Base-by-base conservation (phyloP, 2,888 invertebrate species). In the Chrysodeixis includens region DNA sequence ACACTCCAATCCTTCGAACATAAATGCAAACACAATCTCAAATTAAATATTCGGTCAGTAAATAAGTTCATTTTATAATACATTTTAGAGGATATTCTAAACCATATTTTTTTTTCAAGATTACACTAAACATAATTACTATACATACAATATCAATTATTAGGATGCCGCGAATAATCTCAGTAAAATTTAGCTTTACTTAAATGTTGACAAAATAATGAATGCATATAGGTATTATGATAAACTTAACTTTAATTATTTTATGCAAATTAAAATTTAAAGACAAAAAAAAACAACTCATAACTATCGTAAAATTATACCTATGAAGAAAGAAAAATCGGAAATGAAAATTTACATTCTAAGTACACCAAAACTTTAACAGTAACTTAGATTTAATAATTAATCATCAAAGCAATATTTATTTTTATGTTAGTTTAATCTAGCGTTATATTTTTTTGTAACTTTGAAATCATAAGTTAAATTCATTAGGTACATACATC, bases 301-400 rank as follows among this genome's bases (percentile, higher is more conserved):
- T 40, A 4, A 6, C 7, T 14, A 6, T 5, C 3, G 4, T 14
- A 12, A 35, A 35, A 12, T 14, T 2, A 9, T 9, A 18, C 46
- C 57, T 57, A 64, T 69, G n/a, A 44, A 9, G 54, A 66, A 55
- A 53, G 57, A 60, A 20, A 67, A 71, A 64, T 51, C 56, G 59
- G 10, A n/a, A 2, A 32, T 54, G 64, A 5, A 16, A 51, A 69
- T 63, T 53, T 53, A 53, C 60, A 57, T 51, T 74, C 65, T 82
- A 83, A 76, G 74, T 82, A 82, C 75, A 69, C 62, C 66, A 55
- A 53, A 53, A 22, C 20, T 26, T 61, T 52, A 57, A 46, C 0
- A 56, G 46, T 78, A 65, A 52, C 53, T 69, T 56, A 62, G 40
- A 30, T 18, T 30, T 35, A 46, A 44, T 30, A 57, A 30, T 18